Base-by-base conservation (phyloP, 1,140 invertebrate genomes). In the Scaptomyza pallida region DNA sequence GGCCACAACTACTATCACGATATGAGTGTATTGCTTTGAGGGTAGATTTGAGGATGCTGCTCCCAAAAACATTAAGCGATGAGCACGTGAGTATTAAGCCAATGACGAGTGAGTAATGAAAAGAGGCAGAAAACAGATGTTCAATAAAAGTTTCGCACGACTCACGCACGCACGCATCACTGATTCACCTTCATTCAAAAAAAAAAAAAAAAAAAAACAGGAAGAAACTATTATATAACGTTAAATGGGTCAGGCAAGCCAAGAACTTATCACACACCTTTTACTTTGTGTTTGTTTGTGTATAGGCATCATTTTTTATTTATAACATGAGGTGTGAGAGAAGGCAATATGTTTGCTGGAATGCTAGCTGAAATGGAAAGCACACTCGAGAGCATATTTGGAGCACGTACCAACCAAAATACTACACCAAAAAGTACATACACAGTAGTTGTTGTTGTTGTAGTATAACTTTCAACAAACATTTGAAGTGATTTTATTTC, bases 331-430 rank as follows among this genome's bases (percentile, higher is more conserved):
- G 23, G 23, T 26, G 21, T 21, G 4, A 21, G 2, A 21, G 23
- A 45, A 65, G 71, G 77, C n/a, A n/a, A n/a, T 67, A 65, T 26
- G n/a, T 23, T 19, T 21, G 16, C 13, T 13, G 30, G 69, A 48
- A 41, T 77, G 81, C 72, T 81, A 81, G 81, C 51, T 86, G 81
- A 86, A 86, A 86, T 88, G 81, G 81, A 86, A 86, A 86, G 82
- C 65, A 86, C 82, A 86, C 82, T 78, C 78, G 65, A 88, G 70
- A 88, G 81, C 72, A 56, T 81, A 86, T 86, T 78, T 86, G 82
- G 82, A 86, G 74, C 81, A 85, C 73, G 77, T 85, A 61, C 74
- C 26, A 59, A 43, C 40, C 12, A 37, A 37, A 37, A 13, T 6
- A 69, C 21, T 21, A 21, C 2, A 21, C 2, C 2, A 21, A 21